Conservation (phyloP, 1,140 invertebrate genomes). For the Oncopeltus fasciatus region DNA sequence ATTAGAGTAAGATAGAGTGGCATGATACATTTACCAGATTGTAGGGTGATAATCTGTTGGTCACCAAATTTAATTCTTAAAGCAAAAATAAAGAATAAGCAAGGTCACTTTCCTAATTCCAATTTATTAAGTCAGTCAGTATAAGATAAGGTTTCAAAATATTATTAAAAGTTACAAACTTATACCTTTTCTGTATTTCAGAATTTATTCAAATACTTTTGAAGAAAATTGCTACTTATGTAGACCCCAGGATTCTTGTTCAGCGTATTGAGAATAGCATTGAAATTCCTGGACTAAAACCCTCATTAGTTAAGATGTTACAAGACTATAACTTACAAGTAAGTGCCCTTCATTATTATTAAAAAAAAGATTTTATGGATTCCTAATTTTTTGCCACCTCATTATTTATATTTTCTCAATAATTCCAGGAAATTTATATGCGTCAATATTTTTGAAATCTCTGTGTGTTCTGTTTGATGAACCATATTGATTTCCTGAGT, state of each 20-base stretch:
- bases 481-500: background rate
- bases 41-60: too few relatives aligned
- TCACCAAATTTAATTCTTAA: too few relatives aligned
- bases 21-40: too few relatives aligned
- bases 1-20: too few relatives aligned
- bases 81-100: too few relatives aligned
- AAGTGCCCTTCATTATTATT: too few relatives aligned
- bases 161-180: too few relatives aligned
- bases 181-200: constrained; percentile 29
- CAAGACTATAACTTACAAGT: constrained; percentile 87
- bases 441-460: background rate
- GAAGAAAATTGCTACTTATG: constrained; percentile 72
- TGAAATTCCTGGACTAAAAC: constrained; percentile 76
- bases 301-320: constrained; percentile 87
- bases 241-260: constrained; percentile 79
- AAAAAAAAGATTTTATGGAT: too few relatives aligned
- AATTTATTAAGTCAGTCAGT: too few relatives aligned
- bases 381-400: background rate
- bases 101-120: too few relatives aligned
- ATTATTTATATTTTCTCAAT: background rate
- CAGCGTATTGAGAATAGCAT: constrained; percentile 66
- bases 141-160: too few relatives aligned
- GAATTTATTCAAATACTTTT: constrained; percentile 62
- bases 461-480: background rate
- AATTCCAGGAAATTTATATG: too few relatives aligned